phyloP scores from a whole-genome alignment of 2,113 vertebrate genomes.

The Dipodomys merriami region DNA sequence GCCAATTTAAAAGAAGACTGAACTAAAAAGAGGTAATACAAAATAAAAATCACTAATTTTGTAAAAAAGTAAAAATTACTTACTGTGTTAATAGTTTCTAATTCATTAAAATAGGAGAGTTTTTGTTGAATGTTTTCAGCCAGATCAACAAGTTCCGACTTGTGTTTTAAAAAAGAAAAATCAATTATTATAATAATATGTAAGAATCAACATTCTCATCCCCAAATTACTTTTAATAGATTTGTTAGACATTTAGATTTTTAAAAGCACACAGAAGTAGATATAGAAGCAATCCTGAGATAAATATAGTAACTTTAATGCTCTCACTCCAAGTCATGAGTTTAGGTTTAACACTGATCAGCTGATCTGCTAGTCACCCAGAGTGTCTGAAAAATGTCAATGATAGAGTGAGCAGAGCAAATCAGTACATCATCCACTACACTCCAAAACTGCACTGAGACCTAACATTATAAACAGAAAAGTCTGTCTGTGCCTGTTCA shows the following conservation, averaged over 20 bases:
- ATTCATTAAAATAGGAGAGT: slow-evolving; percentile 97
- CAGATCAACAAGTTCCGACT: slow-evolving; percentile 95
- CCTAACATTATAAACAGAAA: neutral
- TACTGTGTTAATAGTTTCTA: slow-evolving; percentile 98
- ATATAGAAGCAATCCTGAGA: neutral
- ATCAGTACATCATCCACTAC: neutral
- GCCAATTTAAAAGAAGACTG: slow-evolving; percentile 33
- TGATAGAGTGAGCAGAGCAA: neutral
- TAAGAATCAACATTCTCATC: slow-evolving; percentile 14
- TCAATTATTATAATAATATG: slow-evolving; percentile 60
- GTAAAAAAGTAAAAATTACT: slow-evolving; percentile 68
- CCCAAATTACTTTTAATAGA: slow-evolving; percentile 51
- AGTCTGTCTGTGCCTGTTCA: neutral
- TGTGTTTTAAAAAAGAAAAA: slow-evolving; percentile 81
- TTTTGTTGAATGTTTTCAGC: slow-evolving; percentile 99
- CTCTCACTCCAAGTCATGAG: slow-evolving; percentile 21
- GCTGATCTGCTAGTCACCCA: slow-evolving; percentile 4
- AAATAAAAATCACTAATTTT: slow-evolving; percentile 53
- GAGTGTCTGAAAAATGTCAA: slow-evolving; percentile 12
- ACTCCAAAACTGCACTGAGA: neutral
- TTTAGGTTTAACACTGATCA: slow-evolving; percentile 6
- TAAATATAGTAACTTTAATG: neutral
- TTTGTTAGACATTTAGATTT: slow-evolving; percentile 29
- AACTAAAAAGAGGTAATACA: neutral
- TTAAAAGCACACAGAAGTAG: slow-evolving; percentile 17